Conservation (phyloP, 1,140 invertebrate species). For the Conus ventricosus region DNA sequence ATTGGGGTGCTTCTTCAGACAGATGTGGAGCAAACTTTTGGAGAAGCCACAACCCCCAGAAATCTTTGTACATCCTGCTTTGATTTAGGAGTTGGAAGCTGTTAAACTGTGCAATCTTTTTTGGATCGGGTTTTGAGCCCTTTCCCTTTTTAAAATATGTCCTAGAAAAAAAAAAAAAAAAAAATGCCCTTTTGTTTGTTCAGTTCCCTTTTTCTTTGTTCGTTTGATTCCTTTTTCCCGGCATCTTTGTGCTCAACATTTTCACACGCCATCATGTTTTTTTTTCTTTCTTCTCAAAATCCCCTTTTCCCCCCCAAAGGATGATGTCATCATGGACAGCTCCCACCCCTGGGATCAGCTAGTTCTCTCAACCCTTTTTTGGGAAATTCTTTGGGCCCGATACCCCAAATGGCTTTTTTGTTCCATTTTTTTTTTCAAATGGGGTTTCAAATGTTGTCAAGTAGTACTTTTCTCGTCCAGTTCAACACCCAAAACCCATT, state of each 20-base stretch:
- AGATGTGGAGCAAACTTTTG: conserved; percentile 65
- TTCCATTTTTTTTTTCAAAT: conserved; percentile 19
- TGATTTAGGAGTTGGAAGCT: neutral
- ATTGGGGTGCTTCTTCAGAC: conserved; percentile 59
- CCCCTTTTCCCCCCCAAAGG: too few relatives aligned
- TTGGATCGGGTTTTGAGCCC: neutral
- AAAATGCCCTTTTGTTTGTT: conserved; percentile 28
- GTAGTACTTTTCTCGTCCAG: neutral
- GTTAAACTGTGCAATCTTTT: conserved; percentile 32
- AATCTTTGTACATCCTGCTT: conserved; percentile 38
- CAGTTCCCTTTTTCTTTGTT: neutral
- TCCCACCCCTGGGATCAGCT: conserved; percentile 23
- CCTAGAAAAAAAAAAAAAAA: too few relatives aligned
- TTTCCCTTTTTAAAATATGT: conserved; percentile 34
- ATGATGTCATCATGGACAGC: too few relatives aligned
- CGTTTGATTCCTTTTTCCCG: neutral
- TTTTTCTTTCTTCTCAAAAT: too few relatives aligned
- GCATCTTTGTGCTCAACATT: neutral
- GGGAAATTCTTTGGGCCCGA: conserved; percentile 20
- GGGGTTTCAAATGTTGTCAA: conserved; percentile 36
- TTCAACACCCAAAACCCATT: neutral
- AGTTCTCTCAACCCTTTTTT: neutral
- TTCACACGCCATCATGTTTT: neutral
- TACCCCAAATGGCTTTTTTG: neutral
- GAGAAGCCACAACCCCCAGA: conserved; percentile 70